Percentiles rank a stretch among this genome's conserved stretches.
Evolutionary conservation across 2,888 invertebrate species (phyloP).

Genomic region (Aporophyla lueneburgensis): DNA sequence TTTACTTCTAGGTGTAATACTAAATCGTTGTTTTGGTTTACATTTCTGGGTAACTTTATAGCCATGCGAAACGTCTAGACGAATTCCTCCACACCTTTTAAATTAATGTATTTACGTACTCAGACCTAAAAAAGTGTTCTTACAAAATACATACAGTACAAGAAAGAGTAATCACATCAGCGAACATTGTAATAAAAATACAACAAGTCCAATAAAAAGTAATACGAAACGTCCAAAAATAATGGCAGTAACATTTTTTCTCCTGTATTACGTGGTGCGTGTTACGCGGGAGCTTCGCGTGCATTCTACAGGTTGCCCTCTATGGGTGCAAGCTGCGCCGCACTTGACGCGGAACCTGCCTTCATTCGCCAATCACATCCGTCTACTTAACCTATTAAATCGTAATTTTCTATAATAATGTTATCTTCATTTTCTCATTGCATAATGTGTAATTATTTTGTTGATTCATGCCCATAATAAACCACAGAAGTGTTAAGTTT

Average conservation of each 20-base stretch:
- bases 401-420: slow-evolving; percentile 67
- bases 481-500: slow-evolving; percentile 11
- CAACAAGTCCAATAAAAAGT: slow-evolving; percentile 65
- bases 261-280: slow-evolving; percentile 53
- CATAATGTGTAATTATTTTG: slow-evolving; percentile 42
- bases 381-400: slow-evolving; percentile 80
- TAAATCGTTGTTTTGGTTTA: slow-evolving; percentile 21
- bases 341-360: slow-evolving; percentile 76
- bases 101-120: slow-evolving; percentile 31
- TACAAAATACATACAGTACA: slow-evolving; percentile 41
- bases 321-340: slow-evolving; percentile 72
- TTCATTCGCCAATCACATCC: slow-evolving; percentile 72
- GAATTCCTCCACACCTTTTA: slow-evolving; percentile 17
- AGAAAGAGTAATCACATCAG: slow-evolving; percentile 34
- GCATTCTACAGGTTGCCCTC: slow-evolving; percentile 85
- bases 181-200: slow-evolving; percentile 62
- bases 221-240: slow-evolving; percentile 67
- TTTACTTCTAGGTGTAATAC: slow-evolving; percentile 25
- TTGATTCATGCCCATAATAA: slow-evolving; percentile 21
- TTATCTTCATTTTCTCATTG: slow-evolving; percentile 52
- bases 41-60: slow-evolving; percentile 10
- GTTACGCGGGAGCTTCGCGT: slow-evolving; percentile 68
- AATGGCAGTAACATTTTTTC: slow-evolving; percentile 60
- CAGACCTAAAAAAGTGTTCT: slow-evolving; percentile 19
- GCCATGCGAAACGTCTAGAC: neutral